Evolutionary conservation across 1,140 invertebrate species (phyloP), one percentile per base, ranked within the genome.

Genomic region (Phymorhynchus buccinoides): DNA sequence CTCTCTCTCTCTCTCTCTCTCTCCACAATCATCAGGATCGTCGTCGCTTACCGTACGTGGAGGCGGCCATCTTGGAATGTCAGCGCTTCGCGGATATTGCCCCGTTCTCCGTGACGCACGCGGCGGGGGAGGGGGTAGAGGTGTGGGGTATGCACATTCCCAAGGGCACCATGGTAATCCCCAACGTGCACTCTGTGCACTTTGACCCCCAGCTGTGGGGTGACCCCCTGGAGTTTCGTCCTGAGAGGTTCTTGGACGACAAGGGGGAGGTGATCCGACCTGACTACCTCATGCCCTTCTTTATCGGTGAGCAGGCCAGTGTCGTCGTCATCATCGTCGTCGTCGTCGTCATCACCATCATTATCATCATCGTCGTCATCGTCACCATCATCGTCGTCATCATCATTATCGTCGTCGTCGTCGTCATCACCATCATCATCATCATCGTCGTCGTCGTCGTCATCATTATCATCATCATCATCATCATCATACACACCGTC

Each of bases 141-240:
- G 87, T 92, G 66, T 73, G 88, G 42, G 89, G 89, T 2, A 92
- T 89, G 81, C 75, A 83, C 7, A 88, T 94, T 39, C 93, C 92
- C 12, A 88, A 88, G 73, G 89, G 87, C 12, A 89, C 90, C 32
- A 83, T 89, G 12, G 88, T 94, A 7, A 86, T 93, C 12, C 89
- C 91, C 18, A 91, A 93, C 68, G 37, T 92, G 4, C 88, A 90
- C 78, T 87, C 88, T 1, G 86, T 90, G 30, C 85, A 89, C 48
- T 88, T 87, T 39, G 93, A 94, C 87, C 89, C 90, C 0, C 80
- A 87, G 12, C 3, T 89, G 0, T 97, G 96, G 96, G 93, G 94
- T 1, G 94, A 96, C 91, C 96, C 96, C 0, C 93, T 96, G 62
- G 93, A 94, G 35, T 96, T 96, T 87, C 92, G 95, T 0, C 96